Evolutionary conservation across 2,797 vertebrate species (phyloP), one percentile per base, ranked within the genome.

Genomic region (Lepidocolaptes lacrymiger): DNA sequence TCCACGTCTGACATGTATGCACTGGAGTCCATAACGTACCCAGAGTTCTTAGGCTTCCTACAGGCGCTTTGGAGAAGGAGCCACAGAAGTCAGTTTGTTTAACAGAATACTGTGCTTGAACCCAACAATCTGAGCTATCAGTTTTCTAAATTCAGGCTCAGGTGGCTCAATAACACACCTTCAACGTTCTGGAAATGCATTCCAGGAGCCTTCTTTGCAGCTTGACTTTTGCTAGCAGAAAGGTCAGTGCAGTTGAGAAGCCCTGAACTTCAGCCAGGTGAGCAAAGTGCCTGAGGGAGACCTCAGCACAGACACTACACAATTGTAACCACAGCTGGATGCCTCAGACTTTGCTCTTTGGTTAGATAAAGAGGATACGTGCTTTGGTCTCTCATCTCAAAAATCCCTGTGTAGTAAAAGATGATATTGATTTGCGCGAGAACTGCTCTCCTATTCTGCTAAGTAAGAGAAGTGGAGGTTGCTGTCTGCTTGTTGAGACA

Each of bases 241-340:
- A 56, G 8, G 44, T 17, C 7, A 12, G 24, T 0, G 1, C 15
- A 61, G 26, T 4, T 66, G 58, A 72, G 68, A 56, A 73, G 19
- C 22, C 32, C 32, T 67, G 32, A 36, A 43, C 32, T 84, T 58
- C 30, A 72, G 22, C 13, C 37, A 23, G 43, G 19, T 0, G 2
- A 87, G 21, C 2, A 2, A 48, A 44, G 28, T 4, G 7, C 37
- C 12, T 37, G 37, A 37, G 37, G 20, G 21, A 56, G 8, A 73
- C 20, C 46, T 73, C 13, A 36, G 15, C 36, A 27, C 7, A 20
- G 36, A 24, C 61, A 18, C 6, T 2, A 14, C 0, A 1, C 0
- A 1, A 32, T 27, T 74, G 22, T 30, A 79, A 51, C n/a, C 21
- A 9, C 16, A 23, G 15, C 55, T 48, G 39, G 22, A 54, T 37